These are phyloP conservation scores for Hyperopisus bebe DNA, from an alignment of 2,113 vertebrate genomes.

Conservation along the genomic window DNA sequence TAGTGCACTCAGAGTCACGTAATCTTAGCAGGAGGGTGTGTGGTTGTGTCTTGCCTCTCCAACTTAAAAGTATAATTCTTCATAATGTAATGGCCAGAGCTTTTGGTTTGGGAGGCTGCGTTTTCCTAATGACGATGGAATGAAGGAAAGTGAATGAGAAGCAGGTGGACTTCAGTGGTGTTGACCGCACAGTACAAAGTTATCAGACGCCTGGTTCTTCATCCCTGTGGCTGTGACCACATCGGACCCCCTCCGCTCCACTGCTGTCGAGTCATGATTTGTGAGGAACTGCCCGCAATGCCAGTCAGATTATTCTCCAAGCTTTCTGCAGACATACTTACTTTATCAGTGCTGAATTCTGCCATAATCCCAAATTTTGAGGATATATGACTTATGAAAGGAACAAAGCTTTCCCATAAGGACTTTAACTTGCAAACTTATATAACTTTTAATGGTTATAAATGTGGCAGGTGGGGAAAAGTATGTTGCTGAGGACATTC, in stretches of 20 bases:
- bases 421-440: not conserved
- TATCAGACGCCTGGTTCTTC: constrained; percentile 22
- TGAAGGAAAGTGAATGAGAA: constrained; percentile 36
- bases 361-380: not conserved
- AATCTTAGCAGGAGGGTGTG: not conserved
- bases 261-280: not conserved
- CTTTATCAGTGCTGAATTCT: not conserved
- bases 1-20: not conserved
- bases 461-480: not conserved
- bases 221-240: not conserved
- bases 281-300: not conserved
- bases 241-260: not conserved
- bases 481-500: not conserved
- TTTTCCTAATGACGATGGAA: constrained; percentile 25
- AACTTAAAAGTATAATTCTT: not conserved
- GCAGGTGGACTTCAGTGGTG: constrained; percentile 33
- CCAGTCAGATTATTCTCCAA: not conserved
- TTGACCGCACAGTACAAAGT: constrained; percentile 35
- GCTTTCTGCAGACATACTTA: not conserved
- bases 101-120: constrained; percentile 26
- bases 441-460: not conserved
- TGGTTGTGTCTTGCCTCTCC: constrained; percentile 8
- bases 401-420: not conserved
- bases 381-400: not conserved
- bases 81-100: constrained; percentile 23